Percentiles rank a stretch among this genome's conserved stretches.
Conservation (phyloP, 2,797 vertebrate species). For the Holocentrus rufus region DNA sequence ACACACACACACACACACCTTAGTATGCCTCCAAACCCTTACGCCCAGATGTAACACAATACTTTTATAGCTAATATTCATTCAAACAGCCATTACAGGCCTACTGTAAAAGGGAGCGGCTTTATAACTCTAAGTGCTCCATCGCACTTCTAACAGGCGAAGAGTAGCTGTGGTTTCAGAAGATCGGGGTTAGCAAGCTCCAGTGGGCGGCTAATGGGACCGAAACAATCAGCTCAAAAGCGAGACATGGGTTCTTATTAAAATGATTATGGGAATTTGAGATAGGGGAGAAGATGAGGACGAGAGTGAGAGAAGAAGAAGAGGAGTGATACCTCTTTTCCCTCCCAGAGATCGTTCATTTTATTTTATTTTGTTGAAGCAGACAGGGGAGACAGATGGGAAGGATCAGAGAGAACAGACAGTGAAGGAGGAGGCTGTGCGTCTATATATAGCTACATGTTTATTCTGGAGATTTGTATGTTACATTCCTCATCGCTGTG, state of each 20-base stretch:
- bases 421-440: conserved; percentile 8
- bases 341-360: neutral
- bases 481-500: conserved; percentile 54
- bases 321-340: neutral
- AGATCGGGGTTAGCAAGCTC: conserved; percentile 25
- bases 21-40: conserved; percentile 26
- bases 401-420: conserved; percentile 27
- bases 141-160: conserved; percentile 39
- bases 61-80: conserved; percentile 50
- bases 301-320: neutral
- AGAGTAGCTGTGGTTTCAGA: conserved; percentile 33
- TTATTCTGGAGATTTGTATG: conserved; percentile 47
- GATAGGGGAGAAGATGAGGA: neutral
- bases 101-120: conserved; percentile 53
- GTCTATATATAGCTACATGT: conserved; percentile 56
- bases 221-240: conserved; percentile 12
- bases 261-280: conserved; percentile 33
- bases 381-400: conserved; percentile 6
- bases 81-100: conserved; percentile 54
- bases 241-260: conserved; percentile 10
- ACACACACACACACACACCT: conserved; percentile 10
- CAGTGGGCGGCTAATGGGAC: conserved; percentile 43
- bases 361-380: neutral
- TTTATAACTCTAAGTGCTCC: conserved; percentile 38
- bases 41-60: conserved; percentile 56